Percentiles rank a stretch among this genome's conserved stretches.
These are phyloP conservation scores for Labeo calbasu DNA, from an alignment of 2,797 vertebrate genomes.

Conservation along the genomic window DNA sequence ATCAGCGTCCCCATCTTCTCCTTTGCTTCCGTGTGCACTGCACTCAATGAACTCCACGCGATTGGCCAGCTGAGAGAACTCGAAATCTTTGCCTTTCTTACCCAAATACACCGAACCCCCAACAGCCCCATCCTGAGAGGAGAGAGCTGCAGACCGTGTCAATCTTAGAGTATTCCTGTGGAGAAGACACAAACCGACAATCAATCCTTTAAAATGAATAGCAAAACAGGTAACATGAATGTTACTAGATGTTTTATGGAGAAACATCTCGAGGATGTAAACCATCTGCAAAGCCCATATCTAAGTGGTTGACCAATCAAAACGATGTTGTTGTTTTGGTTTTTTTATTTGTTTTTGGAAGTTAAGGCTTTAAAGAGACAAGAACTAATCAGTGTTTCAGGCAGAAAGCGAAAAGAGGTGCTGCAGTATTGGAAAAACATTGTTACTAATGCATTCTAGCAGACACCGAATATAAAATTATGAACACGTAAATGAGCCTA, in stretches of 20 bases:
- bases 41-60: constrained; percentile 95
- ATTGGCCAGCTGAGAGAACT: constrained; percentile 91
- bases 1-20: constrained; percentile 80
- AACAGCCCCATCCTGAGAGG: constrained; percentile 85
- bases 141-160: constrained; percentile 90
- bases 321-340: no score
- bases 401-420: no score
- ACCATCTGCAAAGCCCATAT: no score
- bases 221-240: no score
- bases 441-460: neutral
- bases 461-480: neutral
- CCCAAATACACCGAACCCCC: constrained; percentile 82
- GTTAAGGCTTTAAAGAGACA: no score
- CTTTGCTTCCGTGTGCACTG: constrained; percentile 85
- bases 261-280: no score
- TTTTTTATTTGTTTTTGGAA: no score
- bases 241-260: no score
- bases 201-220: no score
- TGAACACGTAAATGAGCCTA: neutral
- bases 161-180: constrained; percentile 92
- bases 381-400: no score
- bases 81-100: constrained; percentile 94
- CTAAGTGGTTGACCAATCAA: no score
- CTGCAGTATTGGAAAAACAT: no score
- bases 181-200: constrained; percentile 22